phyloP scores from a whole-genome alignment of 2,113 vertebrate species.

The Apodemus speciosus region DNA sequence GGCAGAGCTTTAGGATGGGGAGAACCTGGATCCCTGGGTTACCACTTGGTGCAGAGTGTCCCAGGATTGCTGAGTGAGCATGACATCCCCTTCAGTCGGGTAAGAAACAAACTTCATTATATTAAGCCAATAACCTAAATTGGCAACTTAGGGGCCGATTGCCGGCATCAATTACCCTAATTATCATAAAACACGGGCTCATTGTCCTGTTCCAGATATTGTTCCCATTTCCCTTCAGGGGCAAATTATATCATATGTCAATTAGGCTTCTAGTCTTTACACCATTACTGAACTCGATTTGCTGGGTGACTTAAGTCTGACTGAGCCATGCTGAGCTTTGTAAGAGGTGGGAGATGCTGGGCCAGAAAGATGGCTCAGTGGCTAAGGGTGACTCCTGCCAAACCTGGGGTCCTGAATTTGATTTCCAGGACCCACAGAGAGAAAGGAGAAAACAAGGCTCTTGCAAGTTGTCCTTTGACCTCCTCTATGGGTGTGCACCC shows the following conservation, averaged over 20 bases:
- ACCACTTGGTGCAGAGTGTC: background rate
- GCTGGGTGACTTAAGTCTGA: background rate
- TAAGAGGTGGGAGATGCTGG: background rate
- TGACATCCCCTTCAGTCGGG: background rate
- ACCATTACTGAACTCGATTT: background rate
- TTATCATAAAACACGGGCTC: background rate
- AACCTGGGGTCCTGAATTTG: background rate
- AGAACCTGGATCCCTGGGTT: background rate
- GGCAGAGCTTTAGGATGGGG: background rate
- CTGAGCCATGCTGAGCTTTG: fast-evolving
- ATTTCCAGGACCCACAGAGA: background rate
- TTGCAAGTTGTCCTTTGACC: background rate
- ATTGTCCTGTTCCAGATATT: background rate
- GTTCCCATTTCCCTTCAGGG: background rate
- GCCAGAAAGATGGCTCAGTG: background rate
- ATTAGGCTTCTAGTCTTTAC: background rate
- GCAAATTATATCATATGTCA: background rate
- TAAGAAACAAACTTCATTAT: background rate
- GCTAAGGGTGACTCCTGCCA: background rate
- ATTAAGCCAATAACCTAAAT: background rate
- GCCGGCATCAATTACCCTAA: background rate
- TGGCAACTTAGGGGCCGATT: background rate
- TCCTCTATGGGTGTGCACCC: background rate
- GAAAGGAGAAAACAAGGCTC: background rate
- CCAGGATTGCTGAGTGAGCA: background rate